These are phyloP conservation scores for Aldrovandia affinis DNA, from an alignment of 2,797 vertebrate genomes.

Conservation along the genomic window DNA sequence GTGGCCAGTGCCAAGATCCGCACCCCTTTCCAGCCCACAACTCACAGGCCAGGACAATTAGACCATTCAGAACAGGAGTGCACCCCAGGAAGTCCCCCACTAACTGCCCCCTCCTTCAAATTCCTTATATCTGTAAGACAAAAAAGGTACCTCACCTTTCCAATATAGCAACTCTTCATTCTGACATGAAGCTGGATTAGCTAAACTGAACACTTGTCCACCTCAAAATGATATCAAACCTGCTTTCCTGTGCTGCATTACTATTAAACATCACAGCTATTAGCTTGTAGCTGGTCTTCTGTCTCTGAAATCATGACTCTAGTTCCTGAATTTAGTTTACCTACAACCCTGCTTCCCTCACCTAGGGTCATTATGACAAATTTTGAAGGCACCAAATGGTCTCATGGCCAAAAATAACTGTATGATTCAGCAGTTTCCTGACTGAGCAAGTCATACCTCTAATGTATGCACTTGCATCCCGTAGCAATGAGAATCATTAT, in stretches of 20 bases:
- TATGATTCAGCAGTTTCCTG: not conserved
- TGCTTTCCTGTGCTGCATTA: slow-evolving; percentile 38
- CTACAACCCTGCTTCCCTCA: not conserved
- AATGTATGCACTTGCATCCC: not conserved
- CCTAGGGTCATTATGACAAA: not conserved
- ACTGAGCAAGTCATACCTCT: not conserved
- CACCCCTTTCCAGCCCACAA: slow-evolving; percentile 23
- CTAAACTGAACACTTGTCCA: slow-evolving; percentile 15
- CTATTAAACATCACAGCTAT: slow-evolving; percentile 37
- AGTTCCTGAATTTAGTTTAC: not conserved
- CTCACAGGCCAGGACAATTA: slow-evolving; percentile 55
- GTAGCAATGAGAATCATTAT: not conserved
- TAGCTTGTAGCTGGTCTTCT: slow-evolving; percentile 31
- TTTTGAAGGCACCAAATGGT: not conserved
- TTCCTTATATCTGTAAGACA: slow-evolving; percentile 1
- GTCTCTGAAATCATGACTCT: slow-evolving; percentile 35
- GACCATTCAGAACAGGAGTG: slow-evolving; percentile 44
- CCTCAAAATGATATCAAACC: slow-evolving; percentile 19
- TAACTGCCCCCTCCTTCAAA: slow-evolving; percentile 11
- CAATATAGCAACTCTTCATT: slow-evolving; percentile 8
- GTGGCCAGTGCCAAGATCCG: slow-evolving; percentile 39
- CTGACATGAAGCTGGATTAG: too few species aligned
- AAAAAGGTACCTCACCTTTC: slow-evolving; percentile 14
- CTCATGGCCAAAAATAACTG: not conserved
- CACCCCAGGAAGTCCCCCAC: slow-evolving; percentile 15